Evolutionary conservation across 2,113 vertebrate species (phyloP).

Genomic region (Podarcis muralis): DNA sequence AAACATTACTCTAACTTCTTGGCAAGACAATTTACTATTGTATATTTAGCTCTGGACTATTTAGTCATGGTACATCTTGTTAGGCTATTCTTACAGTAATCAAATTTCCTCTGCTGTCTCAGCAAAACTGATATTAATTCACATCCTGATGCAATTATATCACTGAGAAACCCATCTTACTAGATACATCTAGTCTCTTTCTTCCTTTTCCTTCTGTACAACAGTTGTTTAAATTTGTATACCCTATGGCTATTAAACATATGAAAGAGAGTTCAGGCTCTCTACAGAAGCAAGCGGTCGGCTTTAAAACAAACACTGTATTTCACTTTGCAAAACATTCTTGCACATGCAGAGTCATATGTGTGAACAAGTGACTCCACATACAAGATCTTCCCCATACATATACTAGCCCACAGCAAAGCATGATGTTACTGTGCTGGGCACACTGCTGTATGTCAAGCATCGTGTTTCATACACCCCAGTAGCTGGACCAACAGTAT

Average conservation of each 20-base stretch:
- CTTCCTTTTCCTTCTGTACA: not conserved
- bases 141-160: slow-evolving; percentile 2
- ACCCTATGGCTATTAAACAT: slow-evolving; percentile 2
- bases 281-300: not conserved
- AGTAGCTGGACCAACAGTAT: not conserved
- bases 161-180: slow-evolving; percentile 10
- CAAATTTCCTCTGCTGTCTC: slow-evolving; percentile 17
- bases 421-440: not conserved
- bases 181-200: not conserved
- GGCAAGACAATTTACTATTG: not conserved
- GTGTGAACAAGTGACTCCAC: not conserved
- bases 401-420: not conserved
- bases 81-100: slow-evolving; percentile 27
- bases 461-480: not conserved
- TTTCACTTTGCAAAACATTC: not conserved
- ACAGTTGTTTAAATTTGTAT: slow-evolving; percentile 5
- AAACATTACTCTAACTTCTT: not conserved
- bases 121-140: slow-evolving; percentile 2
- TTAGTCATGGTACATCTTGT: slow-evolving; percentile 3
- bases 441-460: not conserved
- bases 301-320: not conserved
- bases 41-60: not conserved
- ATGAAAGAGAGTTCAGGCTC: not conserved
- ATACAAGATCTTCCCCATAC: not conserved
- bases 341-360: not conserved